phyloP scores from a whole-genome alignment of 2,888 invertebrate genomes.

The Acrobasis repandana region DNA sequence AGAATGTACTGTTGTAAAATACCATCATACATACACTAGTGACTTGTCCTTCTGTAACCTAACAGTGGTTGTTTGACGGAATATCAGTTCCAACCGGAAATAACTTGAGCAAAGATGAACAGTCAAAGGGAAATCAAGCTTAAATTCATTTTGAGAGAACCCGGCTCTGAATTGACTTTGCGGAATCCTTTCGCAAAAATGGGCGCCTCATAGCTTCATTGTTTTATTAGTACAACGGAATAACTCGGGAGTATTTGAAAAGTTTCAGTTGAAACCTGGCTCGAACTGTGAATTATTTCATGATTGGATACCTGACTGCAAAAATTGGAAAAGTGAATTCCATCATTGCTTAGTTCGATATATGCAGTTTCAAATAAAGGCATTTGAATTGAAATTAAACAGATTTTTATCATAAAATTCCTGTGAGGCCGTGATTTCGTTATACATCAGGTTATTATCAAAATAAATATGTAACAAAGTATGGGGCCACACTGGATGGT shows the following conservation, averaged over 20 bases:
- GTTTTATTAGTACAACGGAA: background rate
- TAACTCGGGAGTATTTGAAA: background rate
- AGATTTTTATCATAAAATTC: too few relatives aligned
- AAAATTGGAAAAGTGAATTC: background rate
- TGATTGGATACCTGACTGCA: background rate
- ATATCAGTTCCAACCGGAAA: background rate
- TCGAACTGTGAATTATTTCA: background rate
- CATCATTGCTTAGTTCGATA: too few relatives aligned
- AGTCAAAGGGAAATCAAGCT: background rate
- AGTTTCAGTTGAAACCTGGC: background rate
- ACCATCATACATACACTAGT: background rate
- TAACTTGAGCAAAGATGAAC: background rate
- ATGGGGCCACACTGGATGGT: too few relatives aligned
- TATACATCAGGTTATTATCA: too few relatives aligned
- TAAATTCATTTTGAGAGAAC: background rate
- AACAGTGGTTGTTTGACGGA: background rate
- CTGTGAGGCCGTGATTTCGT: too few relatives aligned
- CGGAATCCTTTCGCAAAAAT: background rate
- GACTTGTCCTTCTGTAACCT: background rate
- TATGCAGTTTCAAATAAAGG: too few relatives aligned
- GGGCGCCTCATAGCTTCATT: background rate
- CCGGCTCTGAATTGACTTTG: slow-evolving; percentile 2
- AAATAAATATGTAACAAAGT: too few relatives aligned
- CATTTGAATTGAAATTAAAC: too few relatives aligned
- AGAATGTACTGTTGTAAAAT: too few relatives aligned